These are phyloP conservation scores for Hoplostethus mediterraneus DNA, from an alignment of 2,797 vertebrate species.

Conservation along the genomic window DNA sequence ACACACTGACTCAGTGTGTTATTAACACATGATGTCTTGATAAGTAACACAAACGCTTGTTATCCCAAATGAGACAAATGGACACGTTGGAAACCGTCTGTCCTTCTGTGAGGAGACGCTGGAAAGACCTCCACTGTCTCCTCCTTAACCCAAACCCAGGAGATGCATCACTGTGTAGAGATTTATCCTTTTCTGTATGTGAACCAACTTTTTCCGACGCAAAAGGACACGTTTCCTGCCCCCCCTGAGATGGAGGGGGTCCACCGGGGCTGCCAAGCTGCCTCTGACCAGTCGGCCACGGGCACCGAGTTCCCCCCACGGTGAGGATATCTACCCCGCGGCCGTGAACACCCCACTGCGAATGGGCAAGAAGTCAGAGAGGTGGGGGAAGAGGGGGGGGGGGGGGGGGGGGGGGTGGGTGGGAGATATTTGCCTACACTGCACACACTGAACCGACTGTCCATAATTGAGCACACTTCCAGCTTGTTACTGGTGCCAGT, in stretches of 20 bases:
- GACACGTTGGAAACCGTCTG: too few relatives aligned
- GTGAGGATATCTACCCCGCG: slow-evolving; percentile 12
- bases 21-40: too few relatives aligned
- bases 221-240: slow-evolving; percentile 40
- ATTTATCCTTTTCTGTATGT: slow-evolving; percentile 27
- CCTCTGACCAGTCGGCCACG: slow-evolving; percentile 38
- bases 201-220: slow-evolving; percentile 22
- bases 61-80: too few relatives aligned
- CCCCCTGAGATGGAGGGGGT: slow-evolving; percentile 9
- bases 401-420: too few relatives aligned
- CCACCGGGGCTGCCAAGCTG: slow-evolving; percentile 27
- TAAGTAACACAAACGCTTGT: too few relatives aligned
- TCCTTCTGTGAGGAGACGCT: too few relatives aligned
- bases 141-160: too few relatives aligned
- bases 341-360: slow-evolving; percentile 14
- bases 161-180: slow-evolving; percentile 12
- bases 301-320: slow-evolving; percentile 11
- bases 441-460: slow-evolving; percentile 11
- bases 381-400: not conserved
- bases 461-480: slow-evolving; percentile 30
- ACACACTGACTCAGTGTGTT: too few relatives aligned
- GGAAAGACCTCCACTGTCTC: too few relatives aligned
- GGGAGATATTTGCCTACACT: not conserved
- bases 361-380: slow-evolving; percentile 5
- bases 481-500: not conserved